phyloP scores from a whole-genome alignment of 2,113 vertebrate species.

The Halcyon malimbica region DNA sequence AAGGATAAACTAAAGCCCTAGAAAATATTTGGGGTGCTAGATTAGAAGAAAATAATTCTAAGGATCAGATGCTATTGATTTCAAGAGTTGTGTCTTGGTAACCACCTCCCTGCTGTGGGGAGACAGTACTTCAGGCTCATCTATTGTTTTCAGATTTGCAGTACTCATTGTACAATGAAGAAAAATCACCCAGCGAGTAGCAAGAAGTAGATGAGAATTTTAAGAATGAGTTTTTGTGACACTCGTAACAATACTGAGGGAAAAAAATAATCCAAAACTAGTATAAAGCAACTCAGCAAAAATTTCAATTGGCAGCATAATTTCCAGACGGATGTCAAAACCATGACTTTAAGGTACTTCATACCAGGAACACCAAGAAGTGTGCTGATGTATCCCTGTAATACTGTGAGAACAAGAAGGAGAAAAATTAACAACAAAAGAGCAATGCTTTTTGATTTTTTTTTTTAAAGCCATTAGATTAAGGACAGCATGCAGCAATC shows the following conservation, averaged over 20 bases:
- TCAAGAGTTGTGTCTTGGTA: neutral
- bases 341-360: neutral
- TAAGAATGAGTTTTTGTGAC: neutral
- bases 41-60: neutral
- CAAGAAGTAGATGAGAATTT: neutral
- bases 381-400: neutral
- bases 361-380: neutral
- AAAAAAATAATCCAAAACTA: neutral
- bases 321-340: neutral
- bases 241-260: neutral
- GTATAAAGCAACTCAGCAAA: neutral
- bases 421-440: neutral
- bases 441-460: fast-evolving
- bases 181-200: neutral
- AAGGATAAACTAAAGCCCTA: neutral
- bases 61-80: neutral
- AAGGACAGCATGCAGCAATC: neutral
- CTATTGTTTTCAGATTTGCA: neutral
- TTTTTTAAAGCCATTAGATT: neutral
- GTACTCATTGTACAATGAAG: neutral
- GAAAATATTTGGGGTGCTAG: neutral
- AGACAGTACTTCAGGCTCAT: neutral
- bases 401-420: neutral
- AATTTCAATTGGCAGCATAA: neutral
- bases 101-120: neutral